Conservation (phyloP, 2,113 vertebrate genomes). For the Callaeas wilsoni region DNA sequence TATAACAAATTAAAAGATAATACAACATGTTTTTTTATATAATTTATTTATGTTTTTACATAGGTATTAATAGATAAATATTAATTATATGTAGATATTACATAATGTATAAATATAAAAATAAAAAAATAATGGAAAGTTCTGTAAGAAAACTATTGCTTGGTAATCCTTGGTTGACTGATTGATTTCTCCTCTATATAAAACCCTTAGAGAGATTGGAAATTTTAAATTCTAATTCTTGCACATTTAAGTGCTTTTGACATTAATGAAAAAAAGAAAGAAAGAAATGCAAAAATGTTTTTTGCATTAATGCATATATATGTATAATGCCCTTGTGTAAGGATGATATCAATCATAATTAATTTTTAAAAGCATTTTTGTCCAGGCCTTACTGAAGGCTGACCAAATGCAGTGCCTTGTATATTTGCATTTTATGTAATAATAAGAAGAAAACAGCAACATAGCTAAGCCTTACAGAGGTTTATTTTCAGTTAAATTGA, state of each 20-base stretch:
- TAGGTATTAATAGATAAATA: background rate
- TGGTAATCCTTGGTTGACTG: background rate
- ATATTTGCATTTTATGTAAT: background rate
- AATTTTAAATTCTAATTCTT: conserved; percentile 24
- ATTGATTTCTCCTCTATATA: conserved; percentile 28
- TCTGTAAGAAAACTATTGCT: background rate
- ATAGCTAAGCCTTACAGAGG: background rate
- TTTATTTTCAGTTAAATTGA: conserved; percentile 29
- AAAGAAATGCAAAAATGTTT: conserved; percentile 13
- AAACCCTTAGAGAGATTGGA: background rate
- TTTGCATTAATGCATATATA: background rate
- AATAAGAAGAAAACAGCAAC: background rate
- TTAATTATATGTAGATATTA: background rate
- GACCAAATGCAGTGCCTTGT: background rate
- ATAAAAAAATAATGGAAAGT: background rate
- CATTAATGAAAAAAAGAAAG: background rate
- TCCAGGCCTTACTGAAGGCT: background rate
- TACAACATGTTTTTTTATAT: background rate
- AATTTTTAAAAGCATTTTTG: background rate
- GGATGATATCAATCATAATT: background rate
- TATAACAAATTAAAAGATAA: background rate
- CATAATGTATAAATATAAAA: background rate
- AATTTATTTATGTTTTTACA: background rate
- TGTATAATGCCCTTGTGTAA: background rate
- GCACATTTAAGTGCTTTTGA: conserved; percentile 4